Conservation (phyloP, 2,797 vertebrate genomes). For the Tokudaia tokunoshimensis region DNA sequence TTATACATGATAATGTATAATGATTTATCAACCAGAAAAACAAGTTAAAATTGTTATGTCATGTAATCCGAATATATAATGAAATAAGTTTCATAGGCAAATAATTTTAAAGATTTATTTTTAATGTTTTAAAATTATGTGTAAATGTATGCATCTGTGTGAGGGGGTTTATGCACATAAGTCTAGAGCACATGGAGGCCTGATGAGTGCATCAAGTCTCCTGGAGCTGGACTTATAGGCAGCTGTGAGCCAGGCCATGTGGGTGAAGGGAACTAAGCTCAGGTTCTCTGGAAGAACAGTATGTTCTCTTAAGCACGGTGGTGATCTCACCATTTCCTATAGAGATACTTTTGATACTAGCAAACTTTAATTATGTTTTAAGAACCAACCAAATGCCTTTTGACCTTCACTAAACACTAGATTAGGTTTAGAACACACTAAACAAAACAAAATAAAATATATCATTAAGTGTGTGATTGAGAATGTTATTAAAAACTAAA, state of each 20-base stretch:
- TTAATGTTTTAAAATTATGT: background rate
- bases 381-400: background rate
- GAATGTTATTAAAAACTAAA: background rate
- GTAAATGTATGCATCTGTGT: background rate
- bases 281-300: background rate
- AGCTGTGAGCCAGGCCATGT: background rate
- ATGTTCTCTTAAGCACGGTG: too few relatives aligned
- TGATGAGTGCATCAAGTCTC: background rate
- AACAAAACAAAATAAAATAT: background rate
- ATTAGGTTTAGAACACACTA: background rate
- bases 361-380: slow-evolving; percentile 7
- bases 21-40: background rate
- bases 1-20: background rate
- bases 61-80: background rate
- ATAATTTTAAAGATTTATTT: background rate
- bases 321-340: too few relatives aligned
- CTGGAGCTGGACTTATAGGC: background rate
- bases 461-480: background rate
- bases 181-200: too few relatives aligned
- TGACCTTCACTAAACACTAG: background rate
- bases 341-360: background rate
- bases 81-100: background rate
- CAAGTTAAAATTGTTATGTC: background rate
- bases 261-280: too few relatives aligned
- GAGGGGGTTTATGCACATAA: background rate